Evolutionary conservation across 2,113 vertebrate genomes (phyloP).

Genomic region (Lipophrys pholis): DNA sequence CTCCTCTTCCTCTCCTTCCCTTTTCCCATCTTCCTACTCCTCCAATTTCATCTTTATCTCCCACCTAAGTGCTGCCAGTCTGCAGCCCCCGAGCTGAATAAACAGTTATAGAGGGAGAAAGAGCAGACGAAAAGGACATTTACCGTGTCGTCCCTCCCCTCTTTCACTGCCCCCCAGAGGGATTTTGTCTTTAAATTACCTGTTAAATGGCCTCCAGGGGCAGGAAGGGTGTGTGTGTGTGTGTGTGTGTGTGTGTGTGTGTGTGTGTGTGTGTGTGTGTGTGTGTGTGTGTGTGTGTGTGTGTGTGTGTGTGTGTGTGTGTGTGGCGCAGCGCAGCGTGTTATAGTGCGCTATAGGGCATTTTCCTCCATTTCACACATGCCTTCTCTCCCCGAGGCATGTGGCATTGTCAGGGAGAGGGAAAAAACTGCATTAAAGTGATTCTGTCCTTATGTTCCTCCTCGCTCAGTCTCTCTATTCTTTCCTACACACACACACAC

Average conservation of each 20-base stretch:
- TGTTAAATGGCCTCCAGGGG: slow-evolving; percentile 81
- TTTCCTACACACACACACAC: not conserved
- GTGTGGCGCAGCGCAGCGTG: too few relatives aligned
- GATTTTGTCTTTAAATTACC: slow-evolving; percentile 83
- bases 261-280: slow-evolving; percentile 37
- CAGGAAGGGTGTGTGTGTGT: slow-evolving; percentile 4
- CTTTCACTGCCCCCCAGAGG: slow-evolving; percentile 58
- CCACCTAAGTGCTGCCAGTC: slow-evolving; percentile 65
- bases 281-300: slow-evolving; percentile 36
- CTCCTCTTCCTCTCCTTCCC: slow-evolving; percentile 7
- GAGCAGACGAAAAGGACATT: slow-evolving; percentile 67
- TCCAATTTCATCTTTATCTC: slow-evolving; percentile 44
- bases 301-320: slow-evolving; percentile 43
- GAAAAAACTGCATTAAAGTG: slow-evolving; percentile 60
- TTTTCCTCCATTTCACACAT: slow-evolving; percentile 75
- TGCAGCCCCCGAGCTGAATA: slow-evolving; percentile 66
- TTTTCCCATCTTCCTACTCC: not conserved
- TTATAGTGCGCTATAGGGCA: slow-evolving; percentile 60
- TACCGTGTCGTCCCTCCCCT: slow-evolving; percentile 47
- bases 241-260: slow-evolving; percentile 46
- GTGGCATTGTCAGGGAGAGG: slow-evolving; percentile 50
- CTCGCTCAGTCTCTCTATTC: slow-evolving; percentile 33
- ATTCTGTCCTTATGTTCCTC: slow-evolving; percentile 75
- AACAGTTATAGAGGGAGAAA: slow-evolving; percentile 65
- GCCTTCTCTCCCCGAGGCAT: slow-evolving; percentile 68